These are phyloP conservation scores for Enteromius paludinosus DNA, from an alignment of 2,797 vertebrate genomes.

Conservation along the genomic window DNA sequence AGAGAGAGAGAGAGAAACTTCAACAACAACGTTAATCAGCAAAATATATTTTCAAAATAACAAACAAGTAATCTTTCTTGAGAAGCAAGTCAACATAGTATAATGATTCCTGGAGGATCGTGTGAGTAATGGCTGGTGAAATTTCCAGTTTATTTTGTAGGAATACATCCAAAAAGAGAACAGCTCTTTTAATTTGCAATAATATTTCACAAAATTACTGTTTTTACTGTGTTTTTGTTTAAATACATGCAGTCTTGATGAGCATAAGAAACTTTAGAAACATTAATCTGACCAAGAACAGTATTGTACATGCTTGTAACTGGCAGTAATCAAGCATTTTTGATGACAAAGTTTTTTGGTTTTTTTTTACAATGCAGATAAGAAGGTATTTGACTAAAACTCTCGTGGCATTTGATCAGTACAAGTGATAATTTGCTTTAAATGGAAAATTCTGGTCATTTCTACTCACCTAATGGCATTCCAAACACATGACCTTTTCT, in stretches of 20 bases:
- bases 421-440: not conserved
- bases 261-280: not conserved
- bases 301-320: not conserved
- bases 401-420: not conserved
- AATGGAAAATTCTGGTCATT: not conserved
- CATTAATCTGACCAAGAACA: not conserved
- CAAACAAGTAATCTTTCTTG: not conserved
- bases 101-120: not conserved
- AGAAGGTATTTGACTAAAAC: not conserved
- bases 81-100: not conserved
- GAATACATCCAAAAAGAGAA: not conserved
- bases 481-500: not conserved
- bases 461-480: not conserved
- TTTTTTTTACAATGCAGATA: not conserved
- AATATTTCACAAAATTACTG: not conserved
- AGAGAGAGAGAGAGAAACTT: not conserved
- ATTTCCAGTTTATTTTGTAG: not conserved
- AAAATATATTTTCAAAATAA: not conserved
- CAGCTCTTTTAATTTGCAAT: not conserved
- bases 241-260: not conserved
- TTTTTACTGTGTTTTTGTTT: not conserved
- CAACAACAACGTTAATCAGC: not conserved
- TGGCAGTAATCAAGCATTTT: not conserved
- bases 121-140: not conserved
- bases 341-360: not conserved